Evolutionary conservation across 2,888 invertebrate genomes (phyloP), one percentile per base, ranked within the genome.

Genomic region (Epinotia demarniana): DNA sequence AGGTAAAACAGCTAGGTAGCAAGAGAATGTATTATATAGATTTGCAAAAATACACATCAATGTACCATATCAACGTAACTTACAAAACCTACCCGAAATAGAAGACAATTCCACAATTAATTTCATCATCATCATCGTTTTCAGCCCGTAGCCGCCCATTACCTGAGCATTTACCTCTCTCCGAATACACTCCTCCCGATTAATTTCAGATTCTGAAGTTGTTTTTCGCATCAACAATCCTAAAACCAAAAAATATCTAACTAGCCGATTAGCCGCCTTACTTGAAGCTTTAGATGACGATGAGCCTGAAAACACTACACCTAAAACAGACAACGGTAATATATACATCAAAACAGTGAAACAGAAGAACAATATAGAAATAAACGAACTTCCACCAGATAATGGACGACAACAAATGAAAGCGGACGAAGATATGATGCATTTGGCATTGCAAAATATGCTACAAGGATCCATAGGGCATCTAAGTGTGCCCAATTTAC

Each of bases 371-470:
- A 69, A 69, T 46, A 69, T 69, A n/a, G 69, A 58, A 69, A 69
- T 69, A 3, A 69, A 69, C n/a, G 61, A 55, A 71, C 66, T 72
- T 18, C 77, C 43, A 67, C 73, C 9, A 61, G 75, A 75, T n/a
- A 57, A 4, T 12, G 46, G 19, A 18, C 5, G 4, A 39, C 18
- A 19, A 2, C 16, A 66, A n/a, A 49, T 49, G 61, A 74, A 53
- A 71, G 78, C 64, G 33, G 77, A 83, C 33, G 84, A 86, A 2
- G 85, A 88, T 18, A 60, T 88, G 8, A 62, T 90, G n/a, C 89
- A 91, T 80, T 61, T 88, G n/a, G 86, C 87, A 0, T 86, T 92
- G 82, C 90, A 91, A 57, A 89, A 91, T 72, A 84, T 90, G 0
- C 75, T 90, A 0, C 86, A 89, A 83, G 91, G 90, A 5, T 86